A percentile compares a stretch with the other conserved stretches of the same genome.
Evolutionary conservation across 2,797 vertebrate species (phyloP).

Genomic region (Florisuga fusca): DNA sequence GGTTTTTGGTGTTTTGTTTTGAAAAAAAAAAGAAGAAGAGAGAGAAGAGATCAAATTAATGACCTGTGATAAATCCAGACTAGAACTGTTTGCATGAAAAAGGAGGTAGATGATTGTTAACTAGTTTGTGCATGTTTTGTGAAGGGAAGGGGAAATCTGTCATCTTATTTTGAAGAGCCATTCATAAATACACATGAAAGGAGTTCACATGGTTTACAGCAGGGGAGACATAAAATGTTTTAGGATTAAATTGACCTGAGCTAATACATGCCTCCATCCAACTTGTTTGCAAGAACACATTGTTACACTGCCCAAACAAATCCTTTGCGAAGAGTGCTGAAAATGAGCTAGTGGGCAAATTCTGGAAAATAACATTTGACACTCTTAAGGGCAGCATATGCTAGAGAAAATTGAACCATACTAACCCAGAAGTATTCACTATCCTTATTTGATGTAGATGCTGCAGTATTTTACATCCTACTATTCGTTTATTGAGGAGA

Average conservation of each 20-base stretch:
- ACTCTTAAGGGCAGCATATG: neutral
- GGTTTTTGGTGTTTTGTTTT: too few species aligned
- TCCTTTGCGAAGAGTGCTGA: conserved; percentile 13
- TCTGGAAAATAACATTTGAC: neutral
- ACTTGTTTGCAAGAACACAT: conserved; percentile 58
- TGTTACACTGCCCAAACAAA: conserved; percentile 61
- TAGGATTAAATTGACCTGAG: conserved; percentile 67
- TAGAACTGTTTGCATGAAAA: conserved; percentile 64
- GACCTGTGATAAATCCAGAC: conserved; percentile 72
- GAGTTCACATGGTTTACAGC: conserved; percentile 45
- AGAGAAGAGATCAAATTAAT: conserved; percentile 53
- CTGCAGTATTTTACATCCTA: neutral
- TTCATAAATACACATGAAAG: conserved; percentile 60
- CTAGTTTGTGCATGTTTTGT: conserved; percentile 61
- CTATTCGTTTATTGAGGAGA: neutral
- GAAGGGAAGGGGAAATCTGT: conserved; percentile 70
- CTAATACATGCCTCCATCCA: conserved; percentile 51
- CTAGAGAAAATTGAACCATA: neutral
- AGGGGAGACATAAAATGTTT: conserved; percentile 58
- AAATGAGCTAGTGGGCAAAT: neutral
- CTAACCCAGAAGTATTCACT: neutral
- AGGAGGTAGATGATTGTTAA: conserved; percentile 68
- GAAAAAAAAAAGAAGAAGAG: neutral
- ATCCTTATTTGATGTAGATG: neutral
- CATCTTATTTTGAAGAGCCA: conserved; percentile 65